Base-by-base conservation (phyloP, 2,888 invertebrate species). In the Dichetophora obliterata region DNA sequence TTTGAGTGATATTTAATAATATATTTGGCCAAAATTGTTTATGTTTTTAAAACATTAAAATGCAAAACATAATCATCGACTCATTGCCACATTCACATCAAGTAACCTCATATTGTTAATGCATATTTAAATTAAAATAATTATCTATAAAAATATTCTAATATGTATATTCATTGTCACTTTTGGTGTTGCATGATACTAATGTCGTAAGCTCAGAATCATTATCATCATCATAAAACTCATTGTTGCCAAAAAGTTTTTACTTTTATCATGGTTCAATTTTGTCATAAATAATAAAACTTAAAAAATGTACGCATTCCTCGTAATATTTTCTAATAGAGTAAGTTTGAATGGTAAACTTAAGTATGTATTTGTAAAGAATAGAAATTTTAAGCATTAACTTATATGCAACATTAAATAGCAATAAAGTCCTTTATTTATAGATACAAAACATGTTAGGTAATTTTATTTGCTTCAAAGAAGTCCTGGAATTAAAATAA, bases 331-430 rank as follows among this genome's bases (percentile, higher is more conserved):
- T 19, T n/a, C 34, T 34, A 31, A 19, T 50, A 24, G n/a, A 63
- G 14, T 27, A n/a, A 54, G 3, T 54, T 19, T 54, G 5, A 19
- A 54, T 54, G 9, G 6, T n/a, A 43, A 66, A 69, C 59, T 65
- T 31, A 59, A 66, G 66, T 75, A 71, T 72, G 48, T 72, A 72
- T 22, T 43, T 27, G 11, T 68, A 71, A 70, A 48, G 61, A 31
- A 70, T 73, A 75, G 65, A 19, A 66, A 72, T 73, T 68, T 73
- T 52, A 50, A 52, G n/a, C 31, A 50, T 69, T 16, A 77, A 75
- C 59, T 75, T 37, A 76, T 72, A 75, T 77, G 75, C 78, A 81
- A 66, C 78, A 79, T 78, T 79, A 54, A 70, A 70, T 52, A 31
- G 16, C 48, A 54, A 70, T 54, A 70, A 54, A 70, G 54, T 54